These are phyloP conservation scores for Numenius arquata DNA, from an alignment of 2,113 vertebrate genomes.

Conservation along the genomic window DNA sequence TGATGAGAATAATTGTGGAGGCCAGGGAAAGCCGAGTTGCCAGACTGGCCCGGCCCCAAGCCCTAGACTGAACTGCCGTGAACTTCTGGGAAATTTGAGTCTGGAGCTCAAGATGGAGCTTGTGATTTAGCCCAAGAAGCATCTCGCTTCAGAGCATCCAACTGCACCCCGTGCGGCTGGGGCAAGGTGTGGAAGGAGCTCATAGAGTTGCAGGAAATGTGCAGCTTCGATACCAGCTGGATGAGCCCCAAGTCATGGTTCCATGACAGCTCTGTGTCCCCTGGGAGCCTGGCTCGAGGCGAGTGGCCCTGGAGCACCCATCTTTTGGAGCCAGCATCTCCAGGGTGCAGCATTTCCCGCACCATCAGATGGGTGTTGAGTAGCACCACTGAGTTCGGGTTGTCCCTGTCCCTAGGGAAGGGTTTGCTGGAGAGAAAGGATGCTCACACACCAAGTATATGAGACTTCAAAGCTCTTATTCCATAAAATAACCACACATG, in stretches of 20 bases:
- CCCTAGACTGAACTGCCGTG: neutral
- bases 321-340: neutral
- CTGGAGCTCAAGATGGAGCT: neutral
- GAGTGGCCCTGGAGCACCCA: neutral
- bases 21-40: neutral
- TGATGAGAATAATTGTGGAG: neutral
- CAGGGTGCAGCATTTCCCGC: neutral
- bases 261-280: neutral
- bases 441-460: neutral
- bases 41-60: constrained; percentile 11
- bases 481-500: fast-evolving
- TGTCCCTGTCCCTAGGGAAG: neutral
- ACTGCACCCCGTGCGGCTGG: fast-evolving
- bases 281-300: neutral
- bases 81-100: constrained; percentile 13
- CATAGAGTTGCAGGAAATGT: neutral
- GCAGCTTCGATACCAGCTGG: fast-evolving
- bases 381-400: neutral
- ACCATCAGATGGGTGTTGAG: no score
- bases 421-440: neutral
- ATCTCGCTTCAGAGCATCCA: neutral
- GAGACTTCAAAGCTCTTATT: neutral
- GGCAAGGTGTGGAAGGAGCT: no score
- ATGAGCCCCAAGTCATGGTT: fast-evolving
- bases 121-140: neutral